Percentiles rank a stretch among this genome's conserved stretches.
These are phyloP conservation scores for Hippoglossus stenolepis DNA, from an alignment of 2,113 vertebrate genomes.

Conservation along the genomic window DNA sequence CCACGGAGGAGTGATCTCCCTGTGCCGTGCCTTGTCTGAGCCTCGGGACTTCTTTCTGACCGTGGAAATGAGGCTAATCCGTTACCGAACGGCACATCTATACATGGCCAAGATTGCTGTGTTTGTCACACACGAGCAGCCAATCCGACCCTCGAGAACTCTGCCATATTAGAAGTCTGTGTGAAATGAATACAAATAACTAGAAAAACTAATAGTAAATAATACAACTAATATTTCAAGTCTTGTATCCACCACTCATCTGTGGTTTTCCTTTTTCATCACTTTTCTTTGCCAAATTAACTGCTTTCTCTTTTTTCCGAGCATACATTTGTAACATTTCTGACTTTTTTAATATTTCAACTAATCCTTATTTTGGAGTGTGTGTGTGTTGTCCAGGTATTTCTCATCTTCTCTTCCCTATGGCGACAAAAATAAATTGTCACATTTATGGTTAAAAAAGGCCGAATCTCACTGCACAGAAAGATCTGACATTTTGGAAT, in stretches of 20 bases:
- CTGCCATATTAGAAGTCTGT: slow-evolving; percentile 15
- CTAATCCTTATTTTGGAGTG: no score
- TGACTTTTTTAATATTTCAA: no score
- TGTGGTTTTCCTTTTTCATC: not conserved
- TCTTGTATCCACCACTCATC: not conserved
- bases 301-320: no score
- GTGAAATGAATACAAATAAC: not conserved
- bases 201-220: not conserved
- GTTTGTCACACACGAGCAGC: slow-evolving; percentile 60
- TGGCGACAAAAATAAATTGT: no score
- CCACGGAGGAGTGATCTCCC: slow-evolving; percentile 56
- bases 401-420: no score
- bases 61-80: slow-evolving; percentile 67
- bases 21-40: slow-evolving; percentile 31
- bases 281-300: no score
- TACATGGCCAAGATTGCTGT: slow-evolving; percentile 71
- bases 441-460: no score
- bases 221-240: not conserved
- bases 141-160: slow-evolving; percentile 13
- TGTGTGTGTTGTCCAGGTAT: no score
- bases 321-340: no score
- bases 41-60: slow-evolving; percentile 68
- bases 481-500: no score
- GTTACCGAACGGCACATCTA: slow-evolving; percentile 53
- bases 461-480: no score